Conservation (phyloP, 2,888 invertebrate species). For the Embidobia sp. region DNA sequence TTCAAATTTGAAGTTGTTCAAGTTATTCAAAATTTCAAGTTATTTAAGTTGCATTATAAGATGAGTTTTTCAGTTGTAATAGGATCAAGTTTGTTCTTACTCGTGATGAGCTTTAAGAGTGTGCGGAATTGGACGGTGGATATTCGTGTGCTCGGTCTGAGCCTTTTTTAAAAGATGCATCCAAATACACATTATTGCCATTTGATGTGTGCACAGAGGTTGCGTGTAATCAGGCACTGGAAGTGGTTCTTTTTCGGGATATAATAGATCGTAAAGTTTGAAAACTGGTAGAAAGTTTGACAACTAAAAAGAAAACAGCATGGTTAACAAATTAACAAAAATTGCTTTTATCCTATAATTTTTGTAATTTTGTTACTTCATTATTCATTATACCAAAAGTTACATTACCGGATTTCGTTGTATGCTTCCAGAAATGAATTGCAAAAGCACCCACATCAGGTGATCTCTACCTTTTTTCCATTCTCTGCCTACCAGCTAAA, state of each 20-base stretch:
- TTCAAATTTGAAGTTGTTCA: too few relatives aligned
- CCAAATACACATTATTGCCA: slow-evolving; percentile 98
- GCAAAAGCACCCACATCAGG: slow-evolving; percentile 99
- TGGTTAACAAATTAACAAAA: not conserved
- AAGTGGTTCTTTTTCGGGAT: slow-evolving; percentile 94
- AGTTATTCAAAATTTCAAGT: too few relatives aligned
- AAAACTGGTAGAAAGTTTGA: slow-evolving; percentile 86
- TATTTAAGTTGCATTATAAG: too few relatives aligned
- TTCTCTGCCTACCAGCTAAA: slow-evolving; percentile 89
- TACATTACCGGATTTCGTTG: slow-evolving; percentile 92
- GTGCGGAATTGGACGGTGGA: slow-evolving; percentile 89
- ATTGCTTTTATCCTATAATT: too few relatives aligned
- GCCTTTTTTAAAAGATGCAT: slow-evolving; percentile 97
- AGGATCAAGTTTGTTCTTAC: too few relatives aligned
- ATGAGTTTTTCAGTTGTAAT: too few relatives aligned
- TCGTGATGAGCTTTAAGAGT: slow-evolving; percentile 92
- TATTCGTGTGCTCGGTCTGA: slow-evolving; percentile 91
- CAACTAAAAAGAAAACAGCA: slow-evolving; percentile 55
- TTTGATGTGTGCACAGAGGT: slow-evolving; percentile 92
- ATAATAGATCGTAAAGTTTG: slow-evolving; percentile 94
- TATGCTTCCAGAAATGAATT: slow-evolving; percentile 98
- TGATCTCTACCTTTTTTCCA: slow-evolving; percentile 96
- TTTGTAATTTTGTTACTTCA: too few relatives aligned
- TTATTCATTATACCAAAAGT: not conserved
- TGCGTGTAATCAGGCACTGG: slow-evolving; percentile 94